These are phyloP conservation scores for Morpho helenor DNA, from an alignment of 2,888 invertebrate species.

Conservation along the genomic window DNA sequence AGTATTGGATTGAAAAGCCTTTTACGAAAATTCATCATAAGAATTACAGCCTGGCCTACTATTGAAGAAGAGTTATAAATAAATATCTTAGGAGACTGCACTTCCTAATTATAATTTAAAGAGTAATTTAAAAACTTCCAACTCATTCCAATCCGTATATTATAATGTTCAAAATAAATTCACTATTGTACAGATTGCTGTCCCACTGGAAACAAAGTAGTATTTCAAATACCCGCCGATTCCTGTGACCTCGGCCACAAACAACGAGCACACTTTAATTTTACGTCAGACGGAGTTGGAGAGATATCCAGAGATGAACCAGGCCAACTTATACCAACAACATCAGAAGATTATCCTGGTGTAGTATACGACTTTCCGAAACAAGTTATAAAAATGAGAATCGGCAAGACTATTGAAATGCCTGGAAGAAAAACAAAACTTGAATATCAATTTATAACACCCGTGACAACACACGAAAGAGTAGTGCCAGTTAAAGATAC, in stretches of 20 bases:
- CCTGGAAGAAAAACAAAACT: slow-evolving; percentile 61
- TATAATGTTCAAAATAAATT: slow-evolving; percentile 11
- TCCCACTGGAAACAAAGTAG: slow-evolving; percentile 68
- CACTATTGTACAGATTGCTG: slow-evolving; percentile 72
- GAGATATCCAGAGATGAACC: slow-evolving; percentile 64
- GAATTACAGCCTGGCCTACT: too few relatives aligned
- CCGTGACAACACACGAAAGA: slow-evolving; percentile 42
- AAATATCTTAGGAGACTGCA: too few relatives aligned
- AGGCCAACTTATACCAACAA: slow-evolving; percentile 46
- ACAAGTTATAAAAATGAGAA: slow-evolving; percentile 64
- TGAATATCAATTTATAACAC: slow-evolving; percentile 69
- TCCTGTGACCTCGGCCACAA: slow-evolving; percentile 59
- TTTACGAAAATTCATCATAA: too few relatives aligned
- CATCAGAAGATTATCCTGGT: slow-evolving; percentile 52
- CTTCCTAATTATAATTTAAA: too few relatives aligned
- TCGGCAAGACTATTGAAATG: slow-evolving; percentile 62
- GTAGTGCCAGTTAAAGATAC: slow-evolving; percentile 51
- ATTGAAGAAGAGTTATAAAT: too few relatives aligned
- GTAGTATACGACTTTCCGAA: slow-evolving; percentile 56
- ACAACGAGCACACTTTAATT: slow-evolving; percentile 64
- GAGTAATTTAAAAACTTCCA: background rate
- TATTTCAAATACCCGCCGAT: slow-evolving; percentile 68
- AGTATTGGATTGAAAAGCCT: too few relatives aligned
- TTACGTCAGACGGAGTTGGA: slow-evolving; percentile 62
- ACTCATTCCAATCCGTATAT: too few relatives aligned